Evolutionary conservation across 64 coral and sea anemone species (phyloP), one percentile per base, ranked within the genome.

Genomic region (Montipora efflorescens): DNA sequence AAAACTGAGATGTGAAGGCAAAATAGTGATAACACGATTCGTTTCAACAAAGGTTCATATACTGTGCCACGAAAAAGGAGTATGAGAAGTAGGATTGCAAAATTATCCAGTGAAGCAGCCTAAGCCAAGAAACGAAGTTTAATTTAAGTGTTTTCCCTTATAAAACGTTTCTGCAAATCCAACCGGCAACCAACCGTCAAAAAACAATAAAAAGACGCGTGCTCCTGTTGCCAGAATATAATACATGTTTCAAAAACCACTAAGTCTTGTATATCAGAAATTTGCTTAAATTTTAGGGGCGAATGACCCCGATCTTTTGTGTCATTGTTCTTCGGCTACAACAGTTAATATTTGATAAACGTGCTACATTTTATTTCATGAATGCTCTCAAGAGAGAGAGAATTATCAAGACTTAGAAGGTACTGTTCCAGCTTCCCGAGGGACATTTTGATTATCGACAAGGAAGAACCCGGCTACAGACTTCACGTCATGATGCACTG

Each of bases 231-330:
- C 45, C 67, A 6, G 36, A 86, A 43, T 48, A 86, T 45, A 86
- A 86, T 72, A 72, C 12, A 84, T 50, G 46, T 86, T 86, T 72
- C 46, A 71, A 2, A 86, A 86, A 86, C 64, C 47, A 86, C 9
- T 48, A 20, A 52, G 10, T 86, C 82, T 86, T 70, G 67, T 71
- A 86, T 86, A 66, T 22, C 46, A 4, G 5, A 67, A 86, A 86
- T 86, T 86, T 86, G 82, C 62, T 86, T 86, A 86, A 84, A 86
- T 86, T 86, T 86, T 86, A 70, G 64, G 90, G 67, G 36, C 80
- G 79, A 92, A 74, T 85, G 90, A 92, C 90, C 81, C 47, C 19
- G 67, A 92, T 78, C 81, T 64, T 79, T 78, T 78, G n/a, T 78
- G 36, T 21, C 53, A 47, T 92, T 92, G 90, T 92, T 92, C 80